Base-by-base conservation (phyloP, 30 jellyfish, hydroid and myxozoan species). In the Pelagia noctiluca region DNA sequence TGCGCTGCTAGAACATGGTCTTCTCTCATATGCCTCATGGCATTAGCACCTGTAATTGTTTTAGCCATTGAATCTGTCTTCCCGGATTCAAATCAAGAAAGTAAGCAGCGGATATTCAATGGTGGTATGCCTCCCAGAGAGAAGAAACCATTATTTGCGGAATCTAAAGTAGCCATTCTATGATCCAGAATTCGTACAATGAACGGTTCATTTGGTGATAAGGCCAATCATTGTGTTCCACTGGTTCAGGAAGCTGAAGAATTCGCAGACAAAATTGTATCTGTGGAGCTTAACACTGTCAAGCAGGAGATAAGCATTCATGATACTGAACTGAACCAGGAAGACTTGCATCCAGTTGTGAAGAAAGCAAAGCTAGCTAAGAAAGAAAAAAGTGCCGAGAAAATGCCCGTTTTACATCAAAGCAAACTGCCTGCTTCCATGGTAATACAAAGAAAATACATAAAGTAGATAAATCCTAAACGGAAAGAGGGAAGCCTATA, bases 101-200 rank as follows among this genome's bases (percentile, higher is more conserved):
- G 67, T 50, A 50, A 26, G 67, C 67, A 50, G n/a, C 67, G 67
- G 67, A 50, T 50, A 50, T 4, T 10, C 24, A 50, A 50, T 50
- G 67, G 67, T 11, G 25, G 67, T 30, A 50, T 50, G 67, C 10
- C 24, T 30, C 67, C 67, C 67, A 50, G 67, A 50, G 67, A n/a
- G 67, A 50, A 50, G 67, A 7, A 50, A n/a, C n/a, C 7, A n/a
- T n/a, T n/a, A n/a, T n/a, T n/a, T n/a, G n/a, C n/a, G n/a, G n/a
- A n/a, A n/a, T n/a, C n/a, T n/a, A 11, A 7, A 2, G 67, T 8
- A 50, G 25, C 67, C 67, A 50, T 50, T 5, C 23, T 50, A n/a
- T 50, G 67, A 30, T 50, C 67, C 25, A 50, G 67, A 50, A 50
- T 11, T 50, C 30, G 67, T 50, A 50, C 67, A 5, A 50, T 50